These are phyloP conservation scores for Staurois parvus DNA, from an alignment of 2,797 vertebrate genomes.

Conservation along the genomic window DNA sequence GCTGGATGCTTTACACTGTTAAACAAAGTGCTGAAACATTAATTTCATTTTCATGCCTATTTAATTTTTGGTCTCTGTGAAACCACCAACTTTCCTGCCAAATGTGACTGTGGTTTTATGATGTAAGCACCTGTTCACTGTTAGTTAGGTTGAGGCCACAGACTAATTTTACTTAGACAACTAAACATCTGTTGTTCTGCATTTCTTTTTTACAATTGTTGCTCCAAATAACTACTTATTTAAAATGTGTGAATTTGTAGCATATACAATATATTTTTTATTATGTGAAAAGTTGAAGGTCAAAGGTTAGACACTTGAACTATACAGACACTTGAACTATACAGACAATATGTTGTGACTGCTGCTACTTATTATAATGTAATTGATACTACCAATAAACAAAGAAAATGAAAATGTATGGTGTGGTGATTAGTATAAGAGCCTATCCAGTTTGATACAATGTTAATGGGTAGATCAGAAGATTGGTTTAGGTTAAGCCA, in stretches of 20 bases:
- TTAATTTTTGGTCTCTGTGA: conserved; percentile 59
- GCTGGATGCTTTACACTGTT: conserved; percentile 47
- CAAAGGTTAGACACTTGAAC: background rate
- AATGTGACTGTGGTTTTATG: conserved; percentile 60
- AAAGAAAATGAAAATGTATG: background rate
- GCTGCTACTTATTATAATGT: background rate
- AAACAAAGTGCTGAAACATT: conserved; percentile 59
- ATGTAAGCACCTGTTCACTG: conserved; percentile 62
- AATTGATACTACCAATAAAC: background rate
- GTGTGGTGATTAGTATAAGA: background rate
- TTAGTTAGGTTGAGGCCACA: conserved; percentile 57
- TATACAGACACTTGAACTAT: background rate
- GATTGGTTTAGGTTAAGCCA: background rate
- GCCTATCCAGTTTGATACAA: background rate
- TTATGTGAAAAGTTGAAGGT: background rate
- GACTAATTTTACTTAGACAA: conserved; percentile 55
- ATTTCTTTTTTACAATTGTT: conserved; percentile 19
- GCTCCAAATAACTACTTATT: conserved; percentile 18
- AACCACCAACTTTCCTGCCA: conserved; percentile 54
- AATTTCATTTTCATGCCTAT: conserved; percentile 60
- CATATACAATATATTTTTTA: background rate
- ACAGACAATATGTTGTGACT: background rate
- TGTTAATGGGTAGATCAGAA: background rate
- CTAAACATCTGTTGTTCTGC: conserved; percentile 52
- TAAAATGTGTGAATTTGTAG: background rate